Base-by-base conservation (phyloP, 2,888 invertebrate genomes). In the Tridacna crocea region DNA sequence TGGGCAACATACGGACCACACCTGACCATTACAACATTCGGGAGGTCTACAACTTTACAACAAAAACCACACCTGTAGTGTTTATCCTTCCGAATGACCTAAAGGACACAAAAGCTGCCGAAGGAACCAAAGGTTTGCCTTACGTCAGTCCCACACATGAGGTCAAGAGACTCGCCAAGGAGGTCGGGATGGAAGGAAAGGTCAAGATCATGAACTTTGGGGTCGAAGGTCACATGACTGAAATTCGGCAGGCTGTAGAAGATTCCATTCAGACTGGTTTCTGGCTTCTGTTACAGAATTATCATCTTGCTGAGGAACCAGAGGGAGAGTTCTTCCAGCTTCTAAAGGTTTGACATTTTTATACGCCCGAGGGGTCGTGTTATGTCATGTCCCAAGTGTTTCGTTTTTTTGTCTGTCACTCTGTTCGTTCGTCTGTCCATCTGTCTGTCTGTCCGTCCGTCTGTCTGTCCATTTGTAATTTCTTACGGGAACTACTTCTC, bases 231-330 rank as follows among this genome's bases (percentile, higher is more conserved):
- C 92, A 93, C 82, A 88, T 91, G 76, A 26, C 84, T 17, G 93
- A 92, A 79, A 88, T 93, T 10, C 86, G 87, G 77, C 89, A 92
- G 63, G 92, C 92, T 8, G 80, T 94, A 65, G 88, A 88, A 51
- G 93, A 93, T 81, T 92, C 93, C 81, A 88, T 93, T 82, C 88
- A 90, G 77, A 87, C 88, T 73, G 93, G 93, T 22, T 90, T 92
- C 87, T 94, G 94, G 94, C 89, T 94, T 22, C 88, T 94, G 12
- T 77, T 94, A 60, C 93, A 94, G 87, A 94, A 94, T 83, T 93
- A 92, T 73, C 93, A 94, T 82, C 88, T 94, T 70, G 88, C 92
- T 22, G 89, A 90, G 75, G 84, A 88, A 72, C 90, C 90, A 70
- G 88, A 90, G 36, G 81, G 61, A 36, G 87, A 88, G 19, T 90